Evolutionary conservation across 1,140 invertebrate genomes (phyloP), one percentile per base, ranked within the genome.

Genomic region (Telenomus remus): DNA sequence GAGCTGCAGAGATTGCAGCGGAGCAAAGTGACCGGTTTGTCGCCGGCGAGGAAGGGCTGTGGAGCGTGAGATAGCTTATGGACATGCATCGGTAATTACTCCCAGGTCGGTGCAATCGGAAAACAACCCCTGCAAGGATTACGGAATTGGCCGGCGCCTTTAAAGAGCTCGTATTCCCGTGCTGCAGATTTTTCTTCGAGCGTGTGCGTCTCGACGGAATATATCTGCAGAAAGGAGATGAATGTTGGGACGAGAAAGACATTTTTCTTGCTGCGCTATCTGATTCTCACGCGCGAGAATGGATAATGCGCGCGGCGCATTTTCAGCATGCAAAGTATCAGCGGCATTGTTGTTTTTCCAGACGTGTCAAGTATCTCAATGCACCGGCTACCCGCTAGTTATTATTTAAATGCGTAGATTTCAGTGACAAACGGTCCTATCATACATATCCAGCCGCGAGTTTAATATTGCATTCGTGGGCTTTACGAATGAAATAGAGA

Each of bases 41-140:
- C 61, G 74, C 64, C 13, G 39, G 1, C 8, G 34, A 50, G 46
- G 51, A 60, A 73, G 61, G 61, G 68, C 61, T 76, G 80, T 74
- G 53, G 79, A 87, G 81, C 85, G 86, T 86, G 86, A 83, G 84
- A 85, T 60, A 46, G 65, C 76, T 84, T 86, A 82, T 81, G 71
- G 78, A 76, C 50, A 47, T 64, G 80, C 77, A 77, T 81, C 76
- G 82, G 83, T 87, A 85, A 87, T 87, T 87, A 85, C 83, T 84
- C 81, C 84, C 84, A 81, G 78, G 85, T 82, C 82, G 81, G 60
- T 7, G 44, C 48, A 47, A 74, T 64, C 77, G 65, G 57, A 78
- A 80, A 81, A 79, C 75, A 65, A 69, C 70, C 61, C 68, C 53
- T 63, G 46, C 51, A 63, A 71, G 16, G 47, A 71, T 63, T 63